Evolutionary conservation across 2,113 vertebrate species (phyloP), one percentile per base, ranked within the genome.

Genomic region (Ophthalmolycus amberensis): DNA sequence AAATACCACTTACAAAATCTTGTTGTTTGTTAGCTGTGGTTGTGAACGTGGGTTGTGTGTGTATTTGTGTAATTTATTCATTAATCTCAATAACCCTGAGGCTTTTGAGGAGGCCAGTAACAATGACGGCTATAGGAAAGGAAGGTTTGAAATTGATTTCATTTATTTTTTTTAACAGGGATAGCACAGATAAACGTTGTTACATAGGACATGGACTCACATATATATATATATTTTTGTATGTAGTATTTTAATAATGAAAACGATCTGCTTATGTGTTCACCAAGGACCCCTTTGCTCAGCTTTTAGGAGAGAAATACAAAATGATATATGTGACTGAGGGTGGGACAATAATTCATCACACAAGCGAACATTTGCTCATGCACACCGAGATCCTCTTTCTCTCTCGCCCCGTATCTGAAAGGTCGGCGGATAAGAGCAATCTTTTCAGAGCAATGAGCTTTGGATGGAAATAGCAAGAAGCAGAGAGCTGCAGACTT

Each of bases 381-480:
- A 70, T 83, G 68, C 67, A 63, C 77, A 77, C 66, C 75, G 54
- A 92, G 81, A 81, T 80, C 76, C 16, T 64, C 68, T 80, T 56
- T 75, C 79, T 79, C 42, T 74, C 32, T 77, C 62, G 32, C 62
- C 73, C 64, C 50, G 16, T 72, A 20, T 79, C 58, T 62, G 38
- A 89, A 92, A 91, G 91, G 87, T 91, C 89, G 92, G 82, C 56
- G 63, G 76, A 89, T 78, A 79, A 82, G 78, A 86, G 71, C 6
- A 34, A 52, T 89, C 78, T 84, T 88, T 83, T 84, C 77, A 62
- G 56, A 82, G 73, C 74, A 79, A 82, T 79, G 76, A 70, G 83
- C 73, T 83, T 82, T 29, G 11, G n/a, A 59, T 59, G 56, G 56
- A 29, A 59, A 59, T 59, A 27, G 56, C 56, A 59, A 59, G 25